Base-by-base conservation (phyloP, 2,113 vertebrate genomes). In the Caloenas nicobarica region DNA sequence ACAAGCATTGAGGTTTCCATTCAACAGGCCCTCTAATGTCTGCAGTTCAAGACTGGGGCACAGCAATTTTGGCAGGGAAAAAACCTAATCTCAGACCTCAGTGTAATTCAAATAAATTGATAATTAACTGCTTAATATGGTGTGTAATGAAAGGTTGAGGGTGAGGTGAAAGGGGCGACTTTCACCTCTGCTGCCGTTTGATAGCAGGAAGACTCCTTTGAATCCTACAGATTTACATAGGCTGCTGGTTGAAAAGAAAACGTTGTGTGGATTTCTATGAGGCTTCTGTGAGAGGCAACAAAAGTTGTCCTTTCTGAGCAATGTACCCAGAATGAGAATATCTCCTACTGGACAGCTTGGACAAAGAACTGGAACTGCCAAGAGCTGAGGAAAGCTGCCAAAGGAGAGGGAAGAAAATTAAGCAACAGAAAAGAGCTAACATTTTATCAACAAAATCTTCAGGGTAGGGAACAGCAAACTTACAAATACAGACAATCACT, bases 341-440 rank as follows among this genome's bases (percentile, higher is more conserved):
- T 86, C 86, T 91, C 61, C 86, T 94, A 58, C 80, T 88, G 72
- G 76, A 90, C 42, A 84, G 94, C 96, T 84, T 86, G 82, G 89
- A 97, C 96, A 95, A 97, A 98, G 98, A 98, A 96, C 95, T 95
- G 97, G 95, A 97, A 96, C 98, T 95, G 89, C 89, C 94, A 93
- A 89, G 60, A 88, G 62, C 81, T 53, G 66, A 61, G 89, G 94
- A 93, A 91, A 89, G 58, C 64, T 95, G 93, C 96, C 96, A 97
- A 84, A 97, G 83, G 80, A 97, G 78, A 94, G 91, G 64, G 87
- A 96, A 96, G 94, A 97, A 96, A 97, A 95, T 95, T 71, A 95
- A 94, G 89, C 69, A 80, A 70, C 51, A 92, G 60, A 81, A 76
- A 93, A 94, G 54, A 13, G 5, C 76, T 88, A 93, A 46, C 24